Evolutionary conservation across 2,113 vertebrate species (phyloP).

Genomic region (Turnix velox): DNA sequence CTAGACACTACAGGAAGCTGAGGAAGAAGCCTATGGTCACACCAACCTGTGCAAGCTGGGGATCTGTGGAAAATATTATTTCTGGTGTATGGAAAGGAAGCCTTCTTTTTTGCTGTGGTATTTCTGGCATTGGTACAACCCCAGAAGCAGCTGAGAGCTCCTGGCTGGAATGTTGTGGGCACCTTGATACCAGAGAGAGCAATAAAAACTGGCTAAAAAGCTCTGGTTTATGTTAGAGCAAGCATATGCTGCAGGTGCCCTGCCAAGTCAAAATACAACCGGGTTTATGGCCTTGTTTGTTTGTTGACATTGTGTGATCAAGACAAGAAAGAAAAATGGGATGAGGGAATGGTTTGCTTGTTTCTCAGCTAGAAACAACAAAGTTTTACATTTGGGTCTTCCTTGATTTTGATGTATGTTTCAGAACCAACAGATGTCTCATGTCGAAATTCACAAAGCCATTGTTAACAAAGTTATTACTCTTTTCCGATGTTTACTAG

Average conservation of each 20-base stretch:
- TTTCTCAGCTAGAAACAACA: conserved; percentile 6
- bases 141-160: conserved; percentile 10
- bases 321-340: conserved; percentile 18
- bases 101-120: background rate
- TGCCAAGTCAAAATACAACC: conserved; percentile 20
- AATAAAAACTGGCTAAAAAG: conserved; percentile 30
- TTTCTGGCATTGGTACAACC: conserved; percentile 38
- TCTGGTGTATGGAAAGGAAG: background rate
- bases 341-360: background rate
- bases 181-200: conserved; percentile 7
- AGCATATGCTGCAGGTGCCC: conserved; percentile 17
- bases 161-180: conserved; percentile 17
- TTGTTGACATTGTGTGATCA: conserved; percentile 44
- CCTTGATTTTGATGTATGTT: background rate
- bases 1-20: conserved; percentile 10
- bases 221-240: conserved; percentile 42
- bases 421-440: background rate
- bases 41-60: conserved; percentile 45
- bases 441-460: background rate
- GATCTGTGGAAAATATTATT: conserved; percentile 44
- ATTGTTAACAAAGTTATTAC: background rate
- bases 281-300: conserved; percentile 50
- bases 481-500: background rate
- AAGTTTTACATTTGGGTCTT: background rate
- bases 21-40: conserved; percentile 51